Base-by-base conservation (phyloP, 2,113 vertebrate species). In the Macroglossus sobrinus region DNA sequence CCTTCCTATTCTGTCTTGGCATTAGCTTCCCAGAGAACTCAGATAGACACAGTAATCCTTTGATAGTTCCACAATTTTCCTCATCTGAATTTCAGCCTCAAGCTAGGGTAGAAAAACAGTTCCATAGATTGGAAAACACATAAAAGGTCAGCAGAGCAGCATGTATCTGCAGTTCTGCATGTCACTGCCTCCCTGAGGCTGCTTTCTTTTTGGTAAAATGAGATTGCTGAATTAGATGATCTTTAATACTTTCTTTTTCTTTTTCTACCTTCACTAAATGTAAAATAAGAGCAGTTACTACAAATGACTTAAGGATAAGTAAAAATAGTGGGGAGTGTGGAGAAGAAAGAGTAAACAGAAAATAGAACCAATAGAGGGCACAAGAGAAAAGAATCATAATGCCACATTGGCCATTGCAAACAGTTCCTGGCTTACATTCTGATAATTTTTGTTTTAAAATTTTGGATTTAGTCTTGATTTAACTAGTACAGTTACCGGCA, bases 291-390 rank as follows among this genome's bases (percentile, higher is more conserved):
- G 3, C 11, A 72, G 35, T 55, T 38, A 30, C 38, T 61, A 94
- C 71, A 95, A 47, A 63, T 80, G 75, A 84, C 28, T 97, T 89
- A 24, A 59, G 68, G 90, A 76, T 66, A 88, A 81, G 3, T 47
- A 30, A 38, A 74, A 96, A 72, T 19, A 53, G 3, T 69, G 5
- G 16, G 15, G 22, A 35, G 4, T n/a, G 1, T 24, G 64, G 21
- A 79, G 79, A 57, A 89, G 11, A 78, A 19, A 89, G 33, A 53
- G 21, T 4, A 21, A 47, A 74, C 59, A 24, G 47, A 78, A 79
- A 50, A 63, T 2, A 66, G 15, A 87, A 57, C 4, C 71, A 78
- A n/a, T 18, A 3, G 24, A 71, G 2, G 2, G 6, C 10, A 18
- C 10, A 57, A 38, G 55, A 93, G 11, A 79, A 50, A 89, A 59